phyloP scores from a whole-genome alignment of 1,140 invertebrate species.

The Chironomus tepperi region DNA sequence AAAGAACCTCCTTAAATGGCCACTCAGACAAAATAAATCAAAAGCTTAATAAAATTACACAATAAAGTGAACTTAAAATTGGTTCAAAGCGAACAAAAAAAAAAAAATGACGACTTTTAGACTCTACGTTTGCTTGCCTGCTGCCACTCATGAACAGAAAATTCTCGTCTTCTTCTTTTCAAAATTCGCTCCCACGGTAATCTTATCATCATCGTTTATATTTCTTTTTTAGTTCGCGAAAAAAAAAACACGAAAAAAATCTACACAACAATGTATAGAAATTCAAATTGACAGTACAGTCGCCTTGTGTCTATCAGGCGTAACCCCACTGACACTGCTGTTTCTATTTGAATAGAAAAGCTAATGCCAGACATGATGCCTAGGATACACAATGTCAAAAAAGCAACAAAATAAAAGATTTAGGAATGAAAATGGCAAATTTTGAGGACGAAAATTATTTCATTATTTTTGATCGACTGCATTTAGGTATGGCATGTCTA shows the following conservation, averaged over 20 bases:
- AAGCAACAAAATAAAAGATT: not conserved
- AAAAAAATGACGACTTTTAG: not conserved
- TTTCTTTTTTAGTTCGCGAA: not conserved
- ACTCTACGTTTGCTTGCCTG: not conserved
- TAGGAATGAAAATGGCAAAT: not conserved
- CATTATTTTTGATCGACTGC: not conserved
- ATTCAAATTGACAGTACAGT: not conserved
- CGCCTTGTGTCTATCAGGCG: not conserved
- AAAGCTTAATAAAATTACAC: too few species aligned
- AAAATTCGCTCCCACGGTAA: not conserved
- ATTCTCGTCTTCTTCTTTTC: not conserved
- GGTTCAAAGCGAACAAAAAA: too few species aligned
- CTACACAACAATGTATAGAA: not conserved
- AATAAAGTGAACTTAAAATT: too few species aligned
- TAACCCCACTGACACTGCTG: not conserved
- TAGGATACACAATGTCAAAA: not conserved
- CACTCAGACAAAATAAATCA: too few species aligned
- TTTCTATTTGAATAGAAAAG: too few species aligned
- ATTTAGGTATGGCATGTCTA: not conserved
- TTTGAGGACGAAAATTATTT: conserved; percentile 8
- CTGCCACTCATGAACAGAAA: not conserved
- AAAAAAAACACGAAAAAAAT: too few species aligned
- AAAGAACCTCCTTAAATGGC: too few species aligned
- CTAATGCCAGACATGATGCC: too few species aligned
- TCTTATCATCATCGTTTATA: conserved; percentile 14